Base-by-base conservation (phyloP, 2,888 invertebrate species). In the Dryobotodes eremita region DNA sequence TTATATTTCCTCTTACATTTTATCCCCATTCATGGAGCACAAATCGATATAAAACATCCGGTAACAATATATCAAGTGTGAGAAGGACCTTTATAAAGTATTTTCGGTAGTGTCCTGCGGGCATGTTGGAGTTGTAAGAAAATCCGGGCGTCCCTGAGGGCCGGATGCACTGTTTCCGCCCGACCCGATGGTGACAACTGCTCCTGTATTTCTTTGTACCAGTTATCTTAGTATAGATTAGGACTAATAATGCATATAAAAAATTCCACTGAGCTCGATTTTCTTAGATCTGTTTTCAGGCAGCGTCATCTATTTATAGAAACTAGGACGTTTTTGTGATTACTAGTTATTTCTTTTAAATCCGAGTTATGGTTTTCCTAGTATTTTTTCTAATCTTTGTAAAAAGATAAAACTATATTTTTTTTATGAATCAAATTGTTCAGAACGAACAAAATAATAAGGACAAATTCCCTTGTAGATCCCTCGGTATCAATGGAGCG, bases 21-120 rank as follows among this genome's bases (percentile, higher is more conserved):
- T 88, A 89, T 89, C 80, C 88, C 85, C 86, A 88, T 89, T 91
- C 89, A 89, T 91, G 90, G 88, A 91, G 88, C 90, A 90, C 88
- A 90, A 94, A 94, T 94, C 92, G 93, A 94, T 94, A 93, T 92
- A 91, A 92, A 94, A 91, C 91, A 92, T 94, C 94, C 93, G 92
- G 91, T 90, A 91, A 92, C 93, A 93, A 94, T 94, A 93, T 93
- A 94, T 95, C 93, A 93, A 90, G 92, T 91, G 91, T 89, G 88
- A 90, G 91, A 90, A 87, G 89, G 88, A 90, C 91, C 91, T 92
- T 91, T 94, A 92, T 93, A 93, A 93, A 93, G 93, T 94, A 93
- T 94, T 94, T 94, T 91, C 90, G 91, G 90, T 85, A 88, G 89
- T 93, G 92, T 93, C 93, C 94, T 92, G 93, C 91, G 93, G 94